phyloP scores from a whole-genome alignment of 1,140 invertebrate genomes.

The Ceratitis capitata region DNA sequence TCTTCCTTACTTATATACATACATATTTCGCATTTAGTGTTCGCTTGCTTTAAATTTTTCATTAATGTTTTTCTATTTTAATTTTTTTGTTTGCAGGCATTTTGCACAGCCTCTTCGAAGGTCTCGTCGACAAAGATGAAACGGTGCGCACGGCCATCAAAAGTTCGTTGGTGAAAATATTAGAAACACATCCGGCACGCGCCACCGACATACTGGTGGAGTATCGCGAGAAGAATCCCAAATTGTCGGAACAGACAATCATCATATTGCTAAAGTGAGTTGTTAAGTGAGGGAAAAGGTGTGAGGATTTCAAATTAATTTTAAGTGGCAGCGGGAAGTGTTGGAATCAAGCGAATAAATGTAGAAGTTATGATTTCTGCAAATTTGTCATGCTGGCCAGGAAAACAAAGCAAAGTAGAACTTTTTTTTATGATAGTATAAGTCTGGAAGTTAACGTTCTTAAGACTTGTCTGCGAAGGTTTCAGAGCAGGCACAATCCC shows the following conservation, averaged over 20 bases:
- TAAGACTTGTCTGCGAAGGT: too few species aligned
- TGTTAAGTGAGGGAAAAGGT: too few species aligned
- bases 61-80: not conserved
- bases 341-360: too few species aligned
- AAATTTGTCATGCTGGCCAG: too few species aligned
- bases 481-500: too few species aligned
- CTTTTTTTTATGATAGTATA: too few species aligned
- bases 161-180: constrained; percentile 69
- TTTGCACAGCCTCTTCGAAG: constrained; percentile 70
- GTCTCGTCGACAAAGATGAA: constrained; percentile 70
- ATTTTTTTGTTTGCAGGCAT: constrained; percentile 65
- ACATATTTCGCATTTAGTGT: not conserved
- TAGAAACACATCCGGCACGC: constrained; percentile 68
- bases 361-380: too few species aligned
- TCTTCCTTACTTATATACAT: not conserved
- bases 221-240: constrained; percentile 57
- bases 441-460: too few species aligned
- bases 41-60: not conserved
- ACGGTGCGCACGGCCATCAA: constrained; percentile 68
- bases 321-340: too few species aligned
- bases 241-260: constrained; percentile 68
- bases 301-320: too few species aligned
- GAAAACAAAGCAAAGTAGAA: too few species aligned
- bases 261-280: constrained; percentile 72
- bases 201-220: constrained; percentile 66